Evolutionary conservation across 1,140 invertebrate genomes (phyloP).

Genomic region (Physella acuta): DNA sequence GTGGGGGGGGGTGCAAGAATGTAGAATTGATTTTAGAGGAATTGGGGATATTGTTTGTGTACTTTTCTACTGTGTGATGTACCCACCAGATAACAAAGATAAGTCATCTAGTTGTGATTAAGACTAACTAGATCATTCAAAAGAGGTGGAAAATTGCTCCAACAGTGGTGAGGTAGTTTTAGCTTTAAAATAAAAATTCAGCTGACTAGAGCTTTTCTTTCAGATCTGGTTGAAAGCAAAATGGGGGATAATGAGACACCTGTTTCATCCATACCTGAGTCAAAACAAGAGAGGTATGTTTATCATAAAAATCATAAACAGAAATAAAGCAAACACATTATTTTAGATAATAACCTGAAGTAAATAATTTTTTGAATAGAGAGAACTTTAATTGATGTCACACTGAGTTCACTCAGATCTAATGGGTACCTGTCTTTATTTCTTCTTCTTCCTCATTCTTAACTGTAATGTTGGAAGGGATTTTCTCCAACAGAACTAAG

Average conservation of each 20-base stretch:
- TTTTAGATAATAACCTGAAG: not conserved
- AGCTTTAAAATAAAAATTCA: not conserved
- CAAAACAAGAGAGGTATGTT: conserved; percentile 15
- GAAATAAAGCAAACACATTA: not conserved
- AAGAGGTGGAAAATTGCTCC: no score
- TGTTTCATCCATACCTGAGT: not conserved
- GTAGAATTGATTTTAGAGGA: no score
- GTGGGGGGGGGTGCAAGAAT: no score
- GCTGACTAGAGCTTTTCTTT: not conserved
- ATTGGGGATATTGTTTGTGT: not conserved
- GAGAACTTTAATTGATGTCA: no score
- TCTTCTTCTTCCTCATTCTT: not conserved
- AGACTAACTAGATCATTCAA: no score
- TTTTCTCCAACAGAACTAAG: no score
- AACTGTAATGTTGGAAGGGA: not conserved
- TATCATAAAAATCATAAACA: no score
- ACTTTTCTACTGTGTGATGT: not conserved
- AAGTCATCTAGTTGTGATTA: not conserved
- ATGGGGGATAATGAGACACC: conserved; percentile 12
- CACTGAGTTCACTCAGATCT: not conserved
- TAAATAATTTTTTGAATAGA: not conserved
- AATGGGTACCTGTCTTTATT: not conserved
- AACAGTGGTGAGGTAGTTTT: no score
- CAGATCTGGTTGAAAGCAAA: not conserved
- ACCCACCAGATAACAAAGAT: not conserved